Conservation (phyloP, 2,888 invertebrate genomes). For the Drosophila pseudotakahashii region DNA sequence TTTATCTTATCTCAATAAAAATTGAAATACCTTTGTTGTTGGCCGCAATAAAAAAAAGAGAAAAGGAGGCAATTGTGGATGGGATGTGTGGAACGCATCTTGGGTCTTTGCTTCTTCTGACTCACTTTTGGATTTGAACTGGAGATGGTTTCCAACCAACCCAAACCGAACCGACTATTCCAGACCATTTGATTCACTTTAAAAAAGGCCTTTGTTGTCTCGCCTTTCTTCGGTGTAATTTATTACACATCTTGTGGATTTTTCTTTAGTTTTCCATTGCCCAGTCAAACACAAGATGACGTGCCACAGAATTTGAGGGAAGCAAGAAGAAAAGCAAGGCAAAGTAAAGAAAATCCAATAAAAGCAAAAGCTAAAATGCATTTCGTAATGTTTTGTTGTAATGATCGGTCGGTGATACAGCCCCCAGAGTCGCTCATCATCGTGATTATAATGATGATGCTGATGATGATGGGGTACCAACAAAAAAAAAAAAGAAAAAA, state of each 20-base stretch:
- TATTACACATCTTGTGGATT: constrained; percentile 68
- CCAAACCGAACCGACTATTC: constrained; percentile 22
- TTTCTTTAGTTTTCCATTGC: constrained; percentile 31
- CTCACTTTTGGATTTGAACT: constrained; percentile 32
- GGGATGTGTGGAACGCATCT: constrained; percentile 19
- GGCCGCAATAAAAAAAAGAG: constrained; percentile 14
- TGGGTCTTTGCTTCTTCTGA: constrained; percentile 11
- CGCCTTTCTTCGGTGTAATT: constrained; percentile 51
- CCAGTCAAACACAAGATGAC: constrained; percentile 29
- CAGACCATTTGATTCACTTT: constrained; percentile 60
- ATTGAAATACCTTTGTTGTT: constrained; percentile 39
- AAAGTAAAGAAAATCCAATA: constrained; percentile 19
- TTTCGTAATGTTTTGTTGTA: constrained; percentile 61
- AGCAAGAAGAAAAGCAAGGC: constrained; percentile 8
- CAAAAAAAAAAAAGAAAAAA: constrained; percentile 1
- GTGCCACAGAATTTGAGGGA: constrained; percentile 25
- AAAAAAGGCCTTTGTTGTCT: constrained; percentile 45
- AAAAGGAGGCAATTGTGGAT: constrained; percentile 13
- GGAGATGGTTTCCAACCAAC: background rate
- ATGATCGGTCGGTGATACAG: constrained; percentile 34
- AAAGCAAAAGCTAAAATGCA: constrained; percentile 55
- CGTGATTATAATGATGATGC: constrained; percentile 13
- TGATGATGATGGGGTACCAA: constrained; percentile 8
- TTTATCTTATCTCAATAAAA: constrained; percentile 64
- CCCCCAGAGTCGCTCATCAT: constrained; percentile 20